Conservation (phyloP, 2,888 invertebrate genomes). For the Caenorhabditis sp. region DNA sequence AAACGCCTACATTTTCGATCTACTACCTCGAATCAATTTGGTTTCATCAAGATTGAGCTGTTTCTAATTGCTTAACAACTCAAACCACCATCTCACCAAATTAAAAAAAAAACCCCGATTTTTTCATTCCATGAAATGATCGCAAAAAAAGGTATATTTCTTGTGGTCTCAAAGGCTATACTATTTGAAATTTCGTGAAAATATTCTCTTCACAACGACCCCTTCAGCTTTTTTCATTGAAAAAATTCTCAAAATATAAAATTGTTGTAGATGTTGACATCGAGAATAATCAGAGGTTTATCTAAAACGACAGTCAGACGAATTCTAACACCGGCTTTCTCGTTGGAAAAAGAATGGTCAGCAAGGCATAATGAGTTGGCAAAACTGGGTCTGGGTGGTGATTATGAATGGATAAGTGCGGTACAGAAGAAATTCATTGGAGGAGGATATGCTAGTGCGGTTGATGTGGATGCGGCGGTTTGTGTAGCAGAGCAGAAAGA, state of each 20-base stretch:
- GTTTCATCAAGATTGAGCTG: too few species aligned
- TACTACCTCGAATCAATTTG: too few species aligned
- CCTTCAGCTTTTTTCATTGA: too few species aligned
- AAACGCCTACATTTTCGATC: too few species aligned
- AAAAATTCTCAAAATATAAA: background rate
- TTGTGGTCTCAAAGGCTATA: too few species aligned
- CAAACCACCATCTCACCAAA: too few species aligned
- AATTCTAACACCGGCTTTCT: conserved; percentile 36
- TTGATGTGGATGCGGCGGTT: conserved; percentile 68
- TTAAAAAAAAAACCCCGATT: too few species aligned
- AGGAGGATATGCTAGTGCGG: conserved; percentile 64
- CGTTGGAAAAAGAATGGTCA: conserved; percentile 50
- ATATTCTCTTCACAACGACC: too few species aligned
- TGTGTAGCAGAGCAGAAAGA: conserved; percentile 64
- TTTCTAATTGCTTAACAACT: too few species aligned
- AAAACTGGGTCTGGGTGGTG: conserved; percentile 58
- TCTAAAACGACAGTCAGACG: conserved; percentile 5
- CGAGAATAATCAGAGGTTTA: background rate
- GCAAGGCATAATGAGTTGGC: conserved; percentile 53
- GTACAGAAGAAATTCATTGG: conserved; percentile 69
- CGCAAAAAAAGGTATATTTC: too few species aligned
- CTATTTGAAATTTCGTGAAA: too few species aligned
- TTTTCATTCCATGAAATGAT: too few species aligned
- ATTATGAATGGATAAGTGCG: conserved; percentile 68
- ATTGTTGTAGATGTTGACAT: conserved; percentile 12